Evolutionary conservation across 2,797 vertebrate species (phyloP).

Genomic region (Ctenopoma kingsleyae): DNA sequence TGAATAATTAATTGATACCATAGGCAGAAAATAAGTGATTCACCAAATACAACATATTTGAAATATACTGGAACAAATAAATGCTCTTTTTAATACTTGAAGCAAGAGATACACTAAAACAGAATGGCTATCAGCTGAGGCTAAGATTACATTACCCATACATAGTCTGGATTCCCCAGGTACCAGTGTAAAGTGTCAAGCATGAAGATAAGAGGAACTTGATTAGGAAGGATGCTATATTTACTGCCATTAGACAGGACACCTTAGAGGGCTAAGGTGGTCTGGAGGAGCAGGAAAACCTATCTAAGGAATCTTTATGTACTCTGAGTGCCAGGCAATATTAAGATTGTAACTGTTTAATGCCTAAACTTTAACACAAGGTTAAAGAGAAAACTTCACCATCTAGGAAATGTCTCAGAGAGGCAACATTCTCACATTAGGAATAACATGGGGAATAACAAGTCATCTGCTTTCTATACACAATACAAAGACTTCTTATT

Average conservation of each 20-base stretch:
- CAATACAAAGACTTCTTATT: not conserved
- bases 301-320: slow-evolving; percentile 24
- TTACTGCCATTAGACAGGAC: slow-evolving; percentile 69
- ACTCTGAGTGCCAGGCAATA: not conserved
- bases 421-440: not conserved
- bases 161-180: slow-evolving; percentile 76
- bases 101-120: slow-evolving; percentile 17
- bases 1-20: not conserved
- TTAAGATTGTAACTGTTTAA: not conserved
- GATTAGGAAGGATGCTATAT: slow-evolving; percentile 75
- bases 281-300: slow-evolving; percentile 16
- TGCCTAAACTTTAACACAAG: not conserved
- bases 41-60: not conserved
- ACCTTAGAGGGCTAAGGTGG: slow-evolving; percentile 14
- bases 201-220: slow-evolving; percentile 74
- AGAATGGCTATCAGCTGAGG: slow-evolving; percentile 52
- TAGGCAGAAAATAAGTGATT: not conserved
- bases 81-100: slow-evolving; percentile 1
- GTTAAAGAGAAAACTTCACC: not conserved
- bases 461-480: not conserved
- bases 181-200: slow-evolving; percentile 72
- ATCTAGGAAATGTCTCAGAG: not conserved
- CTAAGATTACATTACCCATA: slow-evolving; percentile 67
- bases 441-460: not conserved
- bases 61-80: not conserved